These are phyloP conservation scores for Sepioteuthis lessoniana DNA, from an alignment of 2,888 invertebrate genomes.

Conservation along the genomic window DNA sequence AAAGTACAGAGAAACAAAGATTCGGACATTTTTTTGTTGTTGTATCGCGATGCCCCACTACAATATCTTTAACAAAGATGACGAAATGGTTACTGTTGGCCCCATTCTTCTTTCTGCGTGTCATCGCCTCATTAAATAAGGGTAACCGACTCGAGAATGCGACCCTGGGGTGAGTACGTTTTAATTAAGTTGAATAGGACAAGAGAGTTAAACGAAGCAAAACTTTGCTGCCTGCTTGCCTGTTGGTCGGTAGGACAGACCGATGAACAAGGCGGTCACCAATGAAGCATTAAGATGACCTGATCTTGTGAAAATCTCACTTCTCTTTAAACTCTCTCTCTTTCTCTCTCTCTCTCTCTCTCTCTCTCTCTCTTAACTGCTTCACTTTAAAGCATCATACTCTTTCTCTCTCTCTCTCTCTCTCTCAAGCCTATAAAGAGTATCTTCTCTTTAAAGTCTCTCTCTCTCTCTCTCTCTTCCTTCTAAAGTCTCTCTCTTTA, in stretches of 20 bases:
- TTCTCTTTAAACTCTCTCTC: background rate
- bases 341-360: background rate
- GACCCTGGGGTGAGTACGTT: background rate
- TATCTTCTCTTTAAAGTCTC: no score
- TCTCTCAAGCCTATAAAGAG: no score
- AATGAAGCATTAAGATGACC: background rate
- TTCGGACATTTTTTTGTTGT: background rate
- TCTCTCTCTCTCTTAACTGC: background rate
- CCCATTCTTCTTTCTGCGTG: background rate
- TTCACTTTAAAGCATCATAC: no score
- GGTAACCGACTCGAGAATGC: background rate
- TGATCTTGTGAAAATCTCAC: background rate
- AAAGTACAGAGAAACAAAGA: no score
- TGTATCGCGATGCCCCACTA: background rate
- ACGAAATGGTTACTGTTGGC: background rate
- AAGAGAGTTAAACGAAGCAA: conserved; percentile 2
- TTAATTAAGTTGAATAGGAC: background rate
- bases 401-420: background rate
- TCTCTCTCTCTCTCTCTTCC: background rate
- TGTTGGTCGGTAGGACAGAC: background rate
- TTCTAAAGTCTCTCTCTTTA: background rate
- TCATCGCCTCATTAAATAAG: background rate
- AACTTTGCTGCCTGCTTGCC: background rate
- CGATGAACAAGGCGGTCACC: background rate
- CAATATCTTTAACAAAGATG: background rate